These are phyloP conservation scores for Drosophila barbarae DNA, from an alignment of 2,888 invertebrate species.

Conservation along the genomic window DNA sequence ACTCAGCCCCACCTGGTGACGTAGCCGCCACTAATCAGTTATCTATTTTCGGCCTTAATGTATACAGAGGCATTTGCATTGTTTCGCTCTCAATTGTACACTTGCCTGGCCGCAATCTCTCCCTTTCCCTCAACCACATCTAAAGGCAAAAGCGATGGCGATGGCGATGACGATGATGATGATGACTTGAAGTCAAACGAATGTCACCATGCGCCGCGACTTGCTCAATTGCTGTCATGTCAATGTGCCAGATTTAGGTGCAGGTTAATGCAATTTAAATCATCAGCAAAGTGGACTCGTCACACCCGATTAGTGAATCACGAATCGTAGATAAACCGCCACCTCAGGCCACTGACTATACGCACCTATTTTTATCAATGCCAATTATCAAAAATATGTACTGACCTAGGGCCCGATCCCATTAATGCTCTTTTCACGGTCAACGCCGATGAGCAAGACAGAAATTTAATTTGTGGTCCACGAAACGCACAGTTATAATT, in stretches of 20 bases:
- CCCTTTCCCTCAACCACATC: neutral
- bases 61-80: conserved; percentile 61
- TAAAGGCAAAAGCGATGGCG: conserved; percentile 17
- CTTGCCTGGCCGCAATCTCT: conserved; percentile 26
- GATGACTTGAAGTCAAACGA: conserved; percentile 38
- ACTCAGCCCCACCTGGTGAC: conserved; percentile 67
- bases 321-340: conserved; percentile 15
- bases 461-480: conserved; percentile 41
- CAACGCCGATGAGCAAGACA: conserved; percentile 37
- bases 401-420: conserved; percentile 29
- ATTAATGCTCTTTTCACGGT: conserved; percentile 57
- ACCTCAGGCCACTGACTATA: conserved; percentile 20
- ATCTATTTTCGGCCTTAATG: conserved; percentile 66
- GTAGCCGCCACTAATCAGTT: conserved; percentile 67
- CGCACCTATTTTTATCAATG: conserved; percentile 43
- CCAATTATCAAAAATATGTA: conserved; percentile 48
- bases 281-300: conserved; percentile 51
- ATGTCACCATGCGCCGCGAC: conserved; percentile 21
- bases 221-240: conserved; percentile 45
- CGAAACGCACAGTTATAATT: conserved; percentile 12
- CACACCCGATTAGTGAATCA: conserved; percentile 52
- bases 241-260: conserved; percentile 51
- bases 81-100: conserved; percentile 57
- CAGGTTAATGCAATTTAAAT: conserved; percentile 49
- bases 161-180: conserved; percentile 3